phyloP scores from a whole-genome alignment of 2,797 vertebrate genomes.

The Zalophus californianus region DNA sequence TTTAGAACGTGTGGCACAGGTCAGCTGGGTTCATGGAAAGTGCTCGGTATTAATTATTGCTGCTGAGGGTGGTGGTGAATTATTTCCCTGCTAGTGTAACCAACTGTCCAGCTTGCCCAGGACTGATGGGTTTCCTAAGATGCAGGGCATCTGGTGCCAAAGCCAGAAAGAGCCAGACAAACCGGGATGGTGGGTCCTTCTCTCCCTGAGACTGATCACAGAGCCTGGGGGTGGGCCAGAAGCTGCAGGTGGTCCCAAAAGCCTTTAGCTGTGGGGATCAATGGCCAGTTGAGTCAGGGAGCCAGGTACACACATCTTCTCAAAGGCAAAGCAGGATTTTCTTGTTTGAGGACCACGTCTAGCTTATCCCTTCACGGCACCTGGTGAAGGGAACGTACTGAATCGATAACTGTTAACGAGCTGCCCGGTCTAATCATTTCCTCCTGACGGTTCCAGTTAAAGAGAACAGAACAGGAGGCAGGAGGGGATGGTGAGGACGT shows the following conservation, averaged over 20 bases:
- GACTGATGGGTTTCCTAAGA: not conserved
- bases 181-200: not conserved
- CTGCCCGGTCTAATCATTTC: conserved; percentile 78
- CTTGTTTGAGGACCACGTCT: not conserved
- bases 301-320: not conserved
- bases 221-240: not conserved
- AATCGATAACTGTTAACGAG: conserved; percentile 78
- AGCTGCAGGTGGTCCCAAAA: not conserved
- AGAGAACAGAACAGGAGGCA: not conserved
- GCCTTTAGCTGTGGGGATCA: not conserved
- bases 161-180: not conserved
- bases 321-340: not conserved
- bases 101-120: not conserved
- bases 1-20: not conserved
- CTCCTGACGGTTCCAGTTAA: conserved; percentile 82
- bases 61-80: not conserved
- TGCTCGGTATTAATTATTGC: not conserved
- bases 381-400: not conserved
- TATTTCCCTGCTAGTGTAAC: not conserved
- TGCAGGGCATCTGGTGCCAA: not conserved
- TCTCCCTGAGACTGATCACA: not conserved
- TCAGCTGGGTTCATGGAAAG: not conserved
- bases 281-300: not conserved
- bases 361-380: conserved; percentile 49
- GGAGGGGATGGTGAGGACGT: not conserved